phyloP scores from a whole-genome alignment of 53 echinoderm and acorn worm genomes.

The Pentamera pediparva region DNA sequence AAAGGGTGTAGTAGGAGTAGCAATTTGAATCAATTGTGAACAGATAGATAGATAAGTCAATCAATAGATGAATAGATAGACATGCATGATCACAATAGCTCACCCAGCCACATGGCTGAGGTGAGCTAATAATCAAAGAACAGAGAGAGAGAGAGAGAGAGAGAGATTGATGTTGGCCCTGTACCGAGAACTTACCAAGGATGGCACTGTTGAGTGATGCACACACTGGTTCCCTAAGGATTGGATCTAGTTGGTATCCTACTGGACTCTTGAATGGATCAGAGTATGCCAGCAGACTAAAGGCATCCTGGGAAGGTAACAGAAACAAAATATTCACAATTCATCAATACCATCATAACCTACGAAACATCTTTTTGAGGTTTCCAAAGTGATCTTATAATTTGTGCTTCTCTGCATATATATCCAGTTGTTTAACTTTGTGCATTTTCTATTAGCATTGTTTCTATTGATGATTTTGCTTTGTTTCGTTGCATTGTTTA shows the following conservation, averaged over 20 bases:
- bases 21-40: no score
- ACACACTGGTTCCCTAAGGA: constrained; percentile 98
- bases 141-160: not conserved
- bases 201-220: constrained; percentile 99
- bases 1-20: no score
- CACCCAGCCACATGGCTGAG: not conserved
- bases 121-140: not conserved
- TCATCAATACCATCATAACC: not conserved
- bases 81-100: not conserved
- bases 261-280: constrained; percentile 98
- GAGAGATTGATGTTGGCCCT: no score
- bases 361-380: no score
- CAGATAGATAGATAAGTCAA: no score
- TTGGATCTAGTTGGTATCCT: constrained; percentile 93
- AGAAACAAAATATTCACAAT: not conserved
- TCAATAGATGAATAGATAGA: no score
- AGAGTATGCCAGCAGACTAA: constrained; percentile 96
- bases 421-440: no score
- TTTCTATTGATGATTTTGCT: no score
- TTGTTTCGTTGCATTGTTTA: no score
- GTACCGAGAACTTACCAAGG: constrained; percentile 65
- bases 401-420: no score
- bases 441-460: no score
- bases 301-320: constrained; percentile 71
- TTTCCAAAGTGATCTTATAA: no score